These are phyloP conservation scores for Pelodiscus sinensis DNA, from an alignment of 2,113 vertebrate species.

Conservation along the genomic window DNA sequence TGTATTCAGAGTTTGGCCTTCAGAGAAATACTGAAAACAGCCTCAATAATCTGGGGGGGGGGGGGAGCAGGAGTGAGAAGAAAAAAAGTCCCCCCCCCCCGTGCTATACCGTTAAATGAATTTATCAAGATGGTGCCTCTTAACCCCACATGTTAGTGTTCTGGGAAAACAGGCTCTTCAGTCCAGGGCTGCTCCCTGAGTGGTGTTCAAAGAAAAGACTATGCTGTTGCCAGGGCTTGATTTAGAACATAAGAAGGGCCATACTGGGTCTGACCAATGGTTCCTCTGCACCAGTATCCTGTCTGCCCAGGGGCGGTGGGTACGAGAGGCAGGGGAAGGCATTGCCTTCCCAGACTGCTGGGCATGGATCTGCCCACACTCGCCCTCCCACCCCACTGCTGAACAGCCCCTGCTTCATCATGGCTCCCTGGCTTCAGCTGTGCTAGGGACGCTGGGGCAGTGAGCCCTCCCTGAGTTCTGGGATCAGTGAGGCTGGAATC, in stretches of 20 bases:
- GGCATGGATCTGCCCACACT: no score
- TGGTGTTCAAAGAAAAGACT: neutral
- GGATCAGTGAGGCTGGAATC: no score
- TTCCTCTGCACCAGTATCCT: neutral
- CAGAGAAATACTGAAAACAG: neutral
- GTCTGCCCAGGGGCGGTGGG: neutral
- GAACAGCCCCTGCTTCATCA: no score
- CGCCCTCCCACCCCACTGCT: no score
- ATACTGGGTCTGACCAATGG: neutral
- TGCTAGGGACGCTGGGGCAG: no score
- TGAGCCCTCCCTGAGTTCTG: no score
- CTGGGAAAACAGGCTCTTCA: neutral
- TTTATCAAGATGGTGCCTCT: neutral
- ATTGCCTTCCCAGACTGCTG: no score
- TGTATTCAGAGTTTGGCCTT: fast-evolving
- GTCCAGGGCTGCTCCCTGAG: neutral
- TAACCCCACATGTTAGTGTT: neutral
- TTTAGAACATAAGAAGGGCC: no score
- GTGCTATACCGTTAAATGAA: neutral
- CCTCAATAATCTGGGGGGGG: fast-evolving
- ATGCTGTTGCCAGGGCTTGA: neutral
- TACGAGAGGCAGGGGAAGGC: no score
- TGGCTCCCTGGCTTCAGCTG: no score
- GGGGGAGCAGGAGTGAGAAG: neutral
- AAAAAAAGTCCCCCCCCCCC: neutral